Base-by-base conservation (phyloP, 2,113 vertebrate genomes). In the Dermatemys mawii region DNA sequence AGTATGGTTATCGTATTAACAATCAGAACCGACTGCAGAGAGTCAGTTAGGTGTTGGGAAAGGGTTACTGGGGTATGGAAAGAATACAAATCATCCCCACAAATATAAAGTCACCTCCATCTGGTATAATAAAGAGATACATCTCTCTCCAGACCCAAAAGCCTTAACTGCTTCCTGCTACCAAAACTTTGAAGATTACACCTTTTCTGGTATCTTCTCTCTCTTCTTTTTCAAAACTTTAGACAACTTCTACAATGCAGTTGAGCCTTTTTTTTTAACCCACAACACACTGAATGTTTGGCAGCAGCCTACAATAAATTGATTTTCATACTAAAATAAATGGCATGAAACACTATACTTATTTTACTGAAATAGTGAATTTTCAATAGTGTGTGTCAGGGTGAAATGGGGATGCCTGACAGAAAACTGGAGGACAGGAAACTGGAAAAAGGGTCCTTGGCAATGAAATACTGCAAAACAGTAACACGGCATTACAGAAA, bases 1-100 rank as follows among this genome's bases (percentile, higher is more conserved):
- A 38, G 86, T 1, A 19, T 14, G 8, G 16, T 2, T 16, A 49
- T 84, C 46, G 55, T 10, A 79, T 84, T 0, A 92, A 92, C 80
- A 11, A 92, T 93, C 73, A 78, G 44, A 41, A 46, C 26, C 78
- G 86, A 93, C 26, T 55, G 32, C 26, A 81, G 22, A 38, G 51
- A 53, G 19, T 60, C 35, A 88, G 76, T 7, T 1, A 5, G 11
- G 0, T 41, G 38, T 81, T 11, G 26, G 38, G 27, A 55, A 55
- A 81, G 27, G 10, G 14, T 14, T 24, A 83, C 5, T 0, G 24
- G 11, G 48, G 11, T 3, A 57, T 0, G 3, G 49, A 76, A 76
- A 22, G 26, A 46, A 76, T 70, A 70, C 16, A 9, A 46, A 76
- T 76, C 8, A 46, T 46, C 24, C 24, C 73, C 73, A 75, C 24